Evolutionary conservation across 2,113 vertebrate species (phyloP), one percentile per base, ranked within the genome.

Genomic region (Ranitomeya imitator): DNA sequence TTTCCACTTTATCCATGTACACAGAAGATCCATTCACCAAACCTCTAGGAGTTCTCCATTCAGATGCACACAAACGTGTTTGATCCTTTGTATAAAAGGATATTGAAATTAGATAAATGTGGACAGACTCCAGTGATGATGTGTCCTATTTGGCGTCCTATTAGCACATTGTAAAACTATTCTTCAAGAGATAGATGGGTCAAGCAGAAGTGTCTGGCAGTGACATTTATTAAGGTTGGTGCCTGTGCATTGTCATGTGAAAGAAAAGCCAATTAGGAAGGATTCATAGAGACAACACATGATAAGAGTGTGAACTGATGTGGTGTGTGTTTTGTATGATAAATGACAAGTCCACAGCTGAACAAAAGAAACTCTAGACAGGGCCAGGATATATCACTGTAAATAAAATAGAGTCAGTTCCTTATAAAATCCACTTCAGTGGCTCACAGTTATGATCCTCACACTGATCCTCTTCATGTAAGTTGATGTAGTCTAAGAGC

Each of bases 171-270:
- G 73, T 52, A 15, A 76, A 37, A 76, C 31, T 45, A 52, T 19
- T 52, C 52, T 52, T 51, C 19, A 21, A 21, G n/a, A 79, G 77
- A 79, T 79, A 14, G 77, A 79, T 57, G 77, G 23, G 23, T 21
- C n/a, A 57, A 18, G 52, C 9, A 11, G 21, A 14, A 3, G 55
- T 15, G 55, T 57, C 45, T 79, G 54, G 77, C 77, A 57, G 77
- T 57, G 77, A 79, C 77, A 79, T 79, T 79, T 79, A 79, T 79
- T 79, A 79, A 57, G 77, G 77, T 19, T 13, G 52, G 9, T 8
- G 52, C 51, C 37, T 11, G 77, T 4, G 77, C 10, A 55, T 10
- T 21, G 76, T 54, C 76, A 79, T 19, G 51, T 54, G 76, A 79
- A 79, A 11, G 11, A 10, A 79, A 79, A 55, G 52, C 77, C 55